Conservation (phyloP, 2,113 vertebrate species). For the Physeter macrocephalus region DNA sequence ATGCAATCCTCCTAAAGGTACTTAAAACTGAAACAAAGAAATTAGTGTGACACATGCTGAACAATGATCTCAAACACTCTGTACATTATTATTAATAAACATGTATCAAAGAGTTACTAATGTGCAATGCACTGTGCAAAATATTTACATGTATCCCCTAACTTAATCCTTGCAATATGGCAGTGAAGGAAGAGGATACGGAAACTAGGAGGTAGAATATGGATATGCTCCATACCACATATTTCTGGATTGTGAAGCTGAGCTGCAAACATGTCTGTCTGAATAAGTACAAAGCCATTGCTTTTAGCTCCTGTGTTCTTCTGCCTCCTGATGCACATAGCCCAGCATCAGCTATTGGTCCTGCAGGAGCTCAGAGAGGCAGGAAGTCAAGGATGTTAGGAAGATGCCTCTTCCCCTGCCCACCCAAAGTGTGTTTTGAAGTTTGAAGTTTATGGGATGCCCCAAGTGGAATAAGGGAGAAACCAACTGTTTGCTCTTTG, state of each 20-base stretch:
- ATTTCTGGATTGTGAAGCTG: not conserved
- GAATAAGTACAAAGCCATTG: not conserved
- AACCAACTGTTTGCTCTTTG: not conserved
- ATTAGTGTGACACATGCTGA: not conserved
- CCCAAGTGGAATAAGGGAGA: not conserved
- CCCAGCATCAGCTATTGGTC: not conserved
- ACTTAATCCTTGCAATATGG: not conserved
- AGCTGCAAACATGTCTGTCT: not conserved
- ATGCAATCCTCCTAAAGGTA: not conserved
- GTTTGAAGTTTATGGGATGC: not conserved
- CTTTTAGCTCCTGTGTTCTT: not conserved
- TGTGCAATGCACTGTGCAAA: not conserved
- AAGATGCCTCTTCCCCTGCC: not conserved
- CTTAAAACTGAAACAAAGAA: not conserved
- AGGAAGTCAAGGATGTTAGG: not conserved
- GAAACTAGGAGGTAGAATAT: not conserved
- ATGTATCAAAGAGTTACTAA: not conserved
- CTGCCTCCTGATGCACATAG: not conserved
- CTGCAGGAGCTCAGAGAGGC: not conserved
- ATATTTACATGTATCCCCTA: not conserved
- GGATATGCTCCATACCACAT: not conserved
- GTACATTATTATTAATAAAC: not conserved
- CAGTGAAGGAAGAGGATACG: not conserved
- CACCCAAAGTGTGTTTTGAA: not conserved
- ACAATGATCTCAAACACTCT: not conserved